Percentiles rank a stretch among this genome's conserved stretches.
Evolutionary conservation across 2,888 invertebrate species (phyloP).

Genomic region (Yponomeuta malinellus): DNA sequence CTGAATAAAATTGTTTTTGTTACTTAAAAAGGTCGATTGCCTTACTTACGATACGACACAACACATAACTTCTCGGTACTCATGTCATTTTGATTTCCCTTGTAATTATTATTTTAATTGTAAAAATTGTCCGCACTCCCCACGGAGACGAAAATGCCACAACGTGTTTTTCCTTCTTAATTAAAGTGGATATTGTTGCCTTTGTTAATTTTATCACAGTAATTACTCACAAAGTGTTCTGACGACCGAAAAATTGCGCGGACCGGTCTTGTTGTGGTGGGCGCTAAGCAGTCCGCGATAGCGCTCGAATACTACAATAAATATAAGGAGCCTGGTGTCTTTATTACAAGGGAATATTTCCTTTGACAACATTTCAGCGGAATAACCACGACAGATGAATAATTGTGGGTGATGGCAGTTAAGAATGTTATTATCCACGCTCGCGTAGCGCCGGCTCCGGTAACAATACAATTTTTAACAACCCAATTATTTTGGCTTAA

Average conservation of each 20-base stretch:
- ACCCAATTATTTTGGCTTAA: not conserved
- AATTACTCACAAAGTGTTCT: constrained; percentile 31
- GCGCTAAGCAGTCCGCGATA: not conserved
- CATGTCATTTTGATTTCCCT: not conserved
- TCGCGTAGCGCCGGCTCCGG: not conserved
- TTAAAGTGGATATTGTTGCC: constrained; percentile 10
- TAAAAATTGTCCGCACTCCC: not conserved
- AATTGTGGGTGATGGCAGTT: not conserved
- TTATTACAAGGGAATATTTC: not conserved
- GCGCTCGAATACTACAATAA: not conserved
- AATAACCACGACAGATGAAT: not conserved
- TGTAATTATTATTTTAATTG: not conserved
- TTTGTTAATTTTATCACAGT: constrained; percentile 24
- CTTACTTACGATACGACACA: not conserved
- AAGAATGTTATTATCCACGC: not conserved
- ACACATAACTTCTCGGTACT: not conserved
- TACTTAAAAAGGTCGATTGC: too few relatives aligned
- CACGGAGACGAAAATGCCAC: not conserved
- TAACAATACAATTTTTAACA: not conserved
- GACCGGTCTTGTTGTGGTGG: constrained; percentile 20
- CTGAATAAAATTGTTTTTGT: too few relatives aligned
- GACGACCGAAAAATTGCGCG: constrained; percentile 31
- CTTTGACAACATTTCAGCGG: not conserved
- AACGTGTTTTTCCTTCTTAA: constrained; percentile 11
- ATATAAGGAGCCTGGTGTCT: not conserved